Evolutionary conservation across 2,113 vertebrate genomes (phyloP).

Genomic region (Nyctibius bracteatus): DNA sequence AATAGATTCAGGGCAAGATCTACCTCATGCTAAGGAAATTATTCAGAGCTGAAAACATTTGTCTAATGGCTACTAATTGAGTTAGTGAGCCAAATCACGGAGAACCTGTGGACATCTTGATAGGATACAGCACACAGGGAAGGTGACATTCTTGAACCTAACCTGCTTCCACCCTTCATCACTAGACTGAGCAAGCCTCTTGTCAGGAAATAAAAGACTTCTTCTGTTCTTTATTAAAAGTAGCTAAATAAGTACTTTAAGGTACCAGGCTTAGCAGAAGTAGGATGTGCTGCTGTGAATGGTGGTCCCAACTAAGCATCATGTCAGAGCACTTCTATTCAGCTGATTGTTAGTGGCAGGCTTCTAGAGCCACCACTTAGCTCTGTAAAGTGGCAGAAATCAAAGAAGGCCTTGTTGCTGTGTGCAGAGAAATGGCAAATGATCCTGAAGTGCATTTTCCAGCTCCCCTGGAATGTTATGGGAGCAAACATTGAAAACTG

Average conservation of each 20-base stretch:
- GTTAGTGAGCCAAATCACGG: neutral
- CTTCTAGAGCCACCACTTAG: neutral
- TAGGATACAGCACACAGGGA: neutral
- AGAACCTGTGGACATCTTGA: neutral
- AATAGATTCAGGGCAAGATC: neutral
- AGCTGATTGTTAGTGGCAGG: neutral
- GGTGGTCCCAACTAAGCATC: neutral
- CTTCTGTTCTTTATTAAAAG: neutral
- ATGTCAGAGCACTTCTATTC: conserved; percentile 13
- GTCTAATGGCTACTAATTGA: neutral
- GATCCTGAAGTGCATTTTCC: neutral
- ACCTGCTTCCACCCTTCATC: neutral
- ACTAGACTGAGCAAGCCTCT: neutral
- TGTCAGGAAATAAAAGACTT: conserved; percentile 2
- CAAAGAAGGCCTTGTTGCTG: neutral
- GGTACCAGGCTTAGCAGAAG: neutral
- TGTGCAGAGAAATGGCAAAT: neutral
- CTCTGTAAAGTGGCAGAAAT: conserved; percentile 18
- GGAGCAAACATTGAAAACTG: neutral
- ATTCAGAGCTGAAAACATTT: neutral
- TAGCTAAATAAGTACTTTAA: neutral
- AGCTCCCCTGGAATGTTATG: neutral
- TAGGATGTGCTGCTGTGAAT: conserved; percentile 1
- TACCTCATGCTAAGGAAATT: neutral
- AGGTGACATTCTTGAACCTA: neutral